Evolutionary conservation across 2,113 vertebrate species (phyloP), one percentile per base, ranked within the genome.

Genomic region (Nycticorax nycticorax): DNA sequence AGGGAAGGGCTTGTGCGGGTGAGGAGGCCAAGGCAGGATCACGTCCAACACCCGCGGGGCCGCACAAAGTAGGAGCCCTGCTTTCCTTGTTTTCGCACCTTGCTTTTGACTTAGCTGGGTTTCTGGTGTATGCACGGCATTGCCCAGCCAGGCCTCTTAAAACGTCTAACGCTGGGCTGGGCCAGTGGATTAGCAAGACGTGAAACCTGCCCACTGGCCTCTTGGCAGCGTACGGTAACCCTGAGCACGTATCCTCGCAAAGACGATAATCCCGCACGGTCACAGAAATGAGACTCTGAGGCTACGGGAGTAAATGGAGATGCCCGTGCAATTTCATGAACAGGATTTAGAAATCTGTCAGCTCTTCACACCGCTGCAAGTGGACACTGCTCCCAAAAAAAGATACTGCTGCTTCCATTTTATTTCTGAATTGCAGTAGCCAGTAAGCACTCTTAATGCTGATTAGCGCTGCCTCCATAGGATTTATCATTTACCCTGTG

Each of bases 21-120:
- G 32, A 35, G 15, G 73, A 23, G 62, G 15, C 47, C 32, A 8
- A 23, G 74, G 2, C n/a, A 62, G 59, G 47, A 14, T 37, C 47
- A 1, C 2, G 1, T 27, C 33, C n/a, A n/a, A 16, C 7, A 33
- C 57, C 50, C 0, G 0, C 1, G 0, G 37, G 56, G 20, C 41
- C 26, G 50, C 12, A 41, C 39, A 27, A 14, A 57, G 43, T 6
- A n/a, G 12, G 24, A 88, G 14, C 37, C 22, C 32, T 43, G 41
- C 32, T 88, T 57, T 55, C 48, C 24, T 12, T 55, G 16, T 43
- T 83, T 79, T 56, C 33, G 15, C 5, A 10, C 52, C n/a, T 90
- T 56, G 24, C 1, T 62, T 82, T 52, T 64, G 20, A 63, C 30
- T 88, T 67, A 3, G 24, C 53, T 41, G 45, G 13, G 11, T 48